Evolutionary conservation across 2,113 vertebrate species (phyloP).

Genomic region (Nestor notabilis): DNA sequence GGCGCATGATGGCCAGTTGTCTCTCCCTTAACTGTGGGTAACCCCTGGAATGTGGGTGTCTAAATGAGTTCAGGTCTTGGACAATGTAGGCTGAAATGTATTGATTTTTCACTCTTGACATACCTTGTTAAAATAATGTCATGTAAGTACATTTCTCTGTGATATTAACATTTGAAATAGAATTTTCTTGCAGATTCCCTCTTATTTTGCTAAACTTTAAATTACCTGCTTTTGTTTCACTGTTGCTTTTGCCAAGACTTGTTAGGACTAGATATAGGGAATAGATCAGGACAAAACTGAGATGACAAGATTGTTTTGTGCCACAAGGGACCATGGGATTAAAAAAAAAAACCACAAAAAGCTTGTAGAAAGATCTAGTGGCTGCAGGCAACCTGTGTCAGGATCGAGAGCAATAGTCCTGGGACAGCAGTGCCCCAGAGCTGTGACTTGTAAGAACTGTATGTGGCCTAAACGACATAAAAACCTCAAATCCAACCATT

Average conservation of each 20-base stretch:
- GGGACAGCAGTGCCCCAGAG: constrained; percentile 54
- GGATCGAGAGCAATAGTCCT: constrained; percentile 7
- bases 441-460: constrained; percentile 62
- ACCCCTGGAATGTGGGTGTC: neutral
- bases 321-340: neutral
- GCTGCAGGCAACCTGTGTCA: constrained; percentile 49
- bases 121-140: neutral
- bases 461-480: constrained; percentile 30
- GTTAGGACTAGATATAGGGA: neutral
- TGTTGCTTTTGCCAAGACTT: constrained; percentile 40
- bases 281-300: neutral
- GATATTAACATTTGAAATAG: neutral
- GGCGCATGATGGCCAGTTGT: neutral
- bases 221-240: neutral
- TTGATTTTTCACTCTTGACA: neutral
- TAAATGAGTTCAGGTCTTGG: neutral
- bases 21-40: neutral
- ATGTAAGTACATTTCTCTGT: neutral
- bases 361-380: constrained; percentile 2
- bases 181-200: neutral
- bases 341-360: neutral
- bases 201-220: neutral
- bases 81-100: neutral
- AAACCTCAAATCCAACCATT: neutral
- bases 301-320: constrained; percentile 64